phyloP scores from a whole-genome alignment of 2,113 vertebrate genomes.

The Meleagris gallopavo region DNA sequence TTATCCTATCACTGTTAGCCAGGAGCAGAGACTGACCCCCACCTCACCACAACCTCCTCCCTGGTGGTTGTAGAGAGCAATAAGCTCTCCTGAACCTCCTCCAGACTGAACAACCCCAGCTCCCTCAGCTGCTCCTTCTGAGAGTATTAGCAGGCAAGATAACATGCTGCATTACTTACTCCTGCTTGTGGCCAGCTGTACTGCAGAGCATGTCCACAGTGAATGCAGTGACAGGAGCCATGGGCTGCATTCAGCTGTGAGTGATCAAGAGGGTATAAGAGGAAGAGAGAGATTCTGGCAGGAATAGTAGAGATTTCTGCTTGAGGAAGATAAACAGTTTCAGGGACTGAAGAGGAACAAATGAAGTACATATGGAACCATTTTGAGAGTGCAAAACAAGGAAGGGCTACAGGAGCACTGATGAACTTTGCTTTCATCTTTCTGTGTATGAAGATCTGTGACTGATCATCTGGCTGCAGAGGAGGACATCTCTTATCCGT shows the following conservation, averaged over 20 bases:
- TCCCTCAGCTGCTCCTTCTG: neutral
- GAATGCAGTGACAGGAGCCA: neutral
- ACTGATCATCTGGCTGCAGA: neutral
- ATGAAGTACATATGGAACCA: neutral
- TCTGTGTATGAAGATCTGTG: neutral
- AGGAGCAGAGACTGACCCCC: too few species aligned
- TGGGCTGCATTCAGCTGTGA: neutral
- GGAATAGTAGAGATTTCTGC: neutral
- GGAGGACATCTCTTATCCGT: neutral
- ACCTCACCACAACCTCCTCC: too few species aligned
- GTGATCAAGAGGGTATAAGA: neutral
- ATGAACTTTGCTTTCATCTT: neutral
- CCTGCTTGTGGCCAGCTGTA: accelerated
- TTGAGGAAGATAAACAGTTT: neutral
- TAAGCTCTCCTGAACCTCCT: too few species aligned
- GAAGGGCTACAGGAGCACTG: neutral
- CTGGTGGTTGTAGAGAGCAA: too few species aligned
- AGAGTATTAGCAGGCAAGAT: neutral
- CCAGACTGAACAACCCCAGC: too few species aligned
- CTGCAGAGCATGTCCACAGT: neutral
- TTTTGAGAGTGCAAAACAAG: neutral
- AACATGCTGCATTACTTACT: neutral
- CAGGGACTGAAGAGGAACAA: neutral
- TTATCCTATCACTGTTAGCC: too few species aligned
- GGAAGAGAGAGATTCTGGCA: neutral